Conservation (phyloP, 2,797 vertebrate genomes). For the Sciaenops ocellatus region DNA sequence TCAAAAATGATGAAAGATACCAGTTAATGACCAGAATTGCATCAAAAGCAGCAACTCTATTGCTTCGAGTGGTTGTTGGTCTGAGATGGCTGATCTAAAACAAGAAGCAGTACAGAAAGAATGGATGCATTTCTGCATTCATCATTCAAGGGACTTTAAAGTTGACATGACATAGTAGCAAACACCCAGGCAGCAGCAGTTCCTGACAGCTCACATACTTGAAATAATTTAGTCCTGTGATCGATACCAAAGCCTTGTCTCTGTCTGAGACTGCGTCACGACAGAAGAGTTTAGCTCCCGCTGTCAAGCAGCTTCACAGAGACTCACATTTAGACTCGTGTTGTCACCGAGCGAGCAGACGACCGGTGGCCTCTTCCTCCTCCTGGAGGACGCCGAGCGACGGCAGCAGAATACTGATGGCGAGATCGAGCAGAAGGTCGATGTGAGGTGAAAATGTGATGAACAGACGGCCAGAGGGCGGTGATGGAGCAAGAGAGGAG, state of each 20-base stretch:
- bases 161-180: neutral
- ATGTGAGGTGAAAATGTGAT: constrained; percentile 55
- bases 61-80: neutral
- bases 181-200: neutral
- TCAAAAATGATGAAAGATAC: neutral
- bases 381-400: constrained; percentile 15
- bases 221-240: constrained; percentile 39
- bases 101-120: neutral
- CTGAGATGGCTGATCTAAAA: neutral
- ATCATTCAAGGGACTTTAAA: constrained; percentile 7
- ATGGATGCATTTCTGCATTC: constrained; percentile 6
- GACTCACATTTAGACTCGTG: constrained; percentile 20
- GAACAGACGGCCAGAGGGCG: constrained; percentile 45
- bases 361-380: constrained; percentile 24
- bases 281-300: constrained; percentile 39
- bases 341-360: constrained; percentile 35
- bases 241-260: constrained; percentile 42
- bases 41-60: neutral
- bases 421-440: constrained; percentile 31
- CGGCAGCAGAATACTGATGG: constrained; percentile 59
- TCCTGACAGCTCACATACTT: constrained; percentile 24
- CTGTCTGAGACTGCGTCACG: constrained; percentile 8
- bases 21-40: neutral
- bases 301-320: constrained; percentile 37
- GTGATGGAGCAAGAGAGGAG: constrained; percentile 16